A percentile compares a stretch with the other conserved stretches of the same genome.
Conservation (phyloP, 2,888 invertebrate species). For the Dolomedes plantarius region DNA sequence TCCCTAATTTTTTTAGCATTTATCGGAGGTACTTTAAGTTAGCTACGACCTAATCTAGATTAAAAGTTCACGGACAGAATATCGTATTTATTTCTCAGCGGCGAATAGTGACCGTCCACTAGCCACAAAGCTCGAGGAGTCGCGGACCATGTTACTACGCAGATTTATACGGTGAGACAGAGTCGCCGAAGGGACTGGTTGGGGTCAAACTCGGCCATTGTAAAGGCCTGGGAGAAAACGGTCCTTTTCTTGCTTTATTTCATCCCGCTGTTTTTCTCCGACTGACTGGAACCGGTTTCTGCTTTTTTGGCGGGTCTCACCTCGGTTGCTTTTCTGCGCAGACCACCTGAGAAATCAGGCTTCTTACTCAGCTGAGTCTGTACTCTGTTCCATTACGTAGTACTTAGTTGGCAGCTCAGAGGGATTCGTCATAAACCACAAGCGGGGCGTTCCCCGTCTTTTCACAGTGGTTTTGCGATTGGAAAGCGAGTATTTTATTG, state of each 20-base stretch:
- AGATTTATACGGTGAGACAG: constrained; percentile 13
- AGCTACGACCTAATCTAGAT: no score
- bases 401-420: no score
- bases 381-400: no score
- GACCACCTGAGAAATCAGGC: not conserved
- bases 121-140: not conserved
- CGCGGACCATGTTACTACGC: constrained; percentile 13
- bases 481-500: no score
- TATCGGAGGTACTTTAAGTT: no score
- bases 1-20: no score
- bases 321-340: not conserved
- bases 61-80: no score
- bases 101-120: not conserved
- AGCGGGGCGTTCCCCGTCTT: not conserved
- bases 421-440: not conserved
- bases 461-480: no score
- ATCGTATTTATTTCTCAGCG: no score
- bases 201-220: constrained; percentile 67
- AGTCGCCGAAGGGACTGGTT: constrained; percentile 32
- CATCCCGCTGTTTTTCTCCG: constrained; percentile 52
- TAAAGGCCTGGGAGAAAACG: constrained; percentile 52
- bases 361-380: no score
- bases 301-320: constrained; percentile 57
- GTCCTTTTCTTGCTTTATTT: constrained; percentile 26
- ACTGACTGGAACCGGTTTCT: constrained; percentile 57